These are phyloP conservation scores for Ditylenchus dipsaci DNA, from an alignment of 1,140 invertebrate species.

Conservation along the genomic window DNA sequence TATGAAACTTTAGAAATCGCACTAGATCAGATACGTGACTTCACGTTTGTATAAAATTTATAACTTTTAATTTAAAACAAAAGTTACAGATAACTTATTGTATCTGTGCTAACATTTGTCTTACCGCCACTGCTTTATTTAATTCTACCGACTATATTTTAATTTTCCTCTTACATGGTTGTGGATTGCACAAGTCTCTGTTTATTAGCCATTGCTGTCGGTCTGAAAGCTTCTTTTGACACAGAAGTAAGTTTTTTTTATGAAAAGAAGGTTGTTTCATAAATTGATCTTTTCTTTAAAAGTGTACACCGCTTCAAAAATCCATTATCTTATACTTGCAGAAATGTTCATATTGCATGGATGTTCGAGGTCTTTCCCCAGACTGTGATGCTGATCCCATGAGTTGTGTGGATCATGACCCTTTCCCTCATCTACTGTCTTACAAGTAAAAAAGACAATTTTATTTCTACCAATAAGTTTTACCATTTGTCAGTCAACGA, in stretches of 20 bases:
- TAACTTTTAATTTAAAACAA: no score
- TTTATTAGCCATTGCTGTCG: constrained; percentile 2
- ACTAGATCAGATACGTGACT: no score
- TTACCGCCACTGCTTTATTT: no score
- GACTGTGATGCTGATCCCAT: constrained; percentile 2
- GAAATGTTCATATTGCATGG: constrained; percentile 15
- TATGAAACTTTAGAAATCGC: no score
- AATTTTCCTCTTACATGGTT: not conserved
- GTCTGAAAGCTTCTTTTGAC: constrained; percentile 2
- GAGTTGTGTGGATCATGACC: not conserved
- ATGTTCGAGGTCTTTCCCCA: not conserved
- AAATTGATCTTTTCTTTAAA: no score
- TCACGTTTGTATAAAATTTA: no score
- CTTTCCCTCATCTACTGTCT: constrained; percentile 2
- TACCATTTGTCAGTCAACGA: not conserved
- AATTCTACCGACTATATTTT: no score
- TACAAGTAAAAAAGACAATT: not conserved
- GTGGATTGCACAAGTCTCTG: constrained; percentile 10
- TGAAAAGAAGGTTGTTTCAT: no score
- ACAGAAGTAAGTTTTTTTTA: constrained; percentile 5
- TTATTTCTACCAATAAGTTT: no score
- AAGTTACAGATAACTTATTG: no score
- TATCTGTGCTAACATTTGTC: no score
- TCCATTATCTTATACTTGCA: not conserved
- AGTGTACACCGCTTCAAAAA: no score